Base-by-base conservation (phyloP, 30 jellyfish, hydroid and myxozoan genomes). In the Aurelia aurita region DNA sequence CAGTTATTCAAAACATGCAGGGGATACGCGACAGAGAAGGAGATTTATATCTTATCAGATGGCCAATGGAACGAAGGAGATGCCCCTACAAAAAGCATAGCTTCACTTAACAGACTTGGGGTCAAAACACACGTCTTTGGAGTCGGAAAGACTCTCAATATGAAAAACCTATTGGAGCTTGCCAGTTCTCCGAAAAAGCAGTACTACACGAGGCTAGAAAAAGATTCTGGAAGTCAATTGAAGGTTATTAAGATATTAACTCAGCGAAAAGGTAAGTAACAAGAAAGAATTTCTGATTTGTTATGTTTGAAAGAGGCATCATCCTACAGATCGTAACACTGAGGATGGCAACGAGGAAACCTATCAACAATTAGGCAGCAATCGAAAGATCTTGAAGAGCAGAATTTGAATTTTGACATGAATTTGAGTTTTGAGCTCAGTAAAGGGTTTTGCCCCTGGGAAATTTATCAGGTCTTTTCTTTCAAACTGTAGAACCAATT, bases 1-100 rank as follows among this genome's bases (percentile, higher is more conserved):
- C 27, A 44, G 25, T 66, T 82, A 13, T 82, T 82, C 68, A 29
- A 67, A 8, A 25, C 43, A 11, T 61, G 70, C 61, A 49, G 35
- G 43, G 91, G 91, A 54, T 69, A 66, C 22, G 91, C 91, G 23
- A 82, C 51, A 39, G 58, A 67, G 35, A 67, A 26, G 70, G 91
- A 82, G 65, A 39, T 82, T 3, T 82, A 82, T 43, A 5, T 82
- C n/a, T n/a, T 82, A 60, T 67, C 91, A 21, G 91, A 82, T 55
- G 91, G 91, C 20, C 68, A 82, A 32, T 82, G 74, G 78, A 82
- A 69, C 82, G 57, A 67, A 34, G 85, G 91, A 67, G 57, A 23
- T 9, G 15, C 28, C 39, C 91, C 78, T 2, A 14, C 19, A 39
- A 43, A 58, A 8, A n/a, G 64, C 26, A 57, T 82, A 22, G 43